These are phyloP conservation scores for Sturnira hondurensis DNA, from an alignment of 2,113 vertebrate genomes.

Conservation along the genomic window DNA sequence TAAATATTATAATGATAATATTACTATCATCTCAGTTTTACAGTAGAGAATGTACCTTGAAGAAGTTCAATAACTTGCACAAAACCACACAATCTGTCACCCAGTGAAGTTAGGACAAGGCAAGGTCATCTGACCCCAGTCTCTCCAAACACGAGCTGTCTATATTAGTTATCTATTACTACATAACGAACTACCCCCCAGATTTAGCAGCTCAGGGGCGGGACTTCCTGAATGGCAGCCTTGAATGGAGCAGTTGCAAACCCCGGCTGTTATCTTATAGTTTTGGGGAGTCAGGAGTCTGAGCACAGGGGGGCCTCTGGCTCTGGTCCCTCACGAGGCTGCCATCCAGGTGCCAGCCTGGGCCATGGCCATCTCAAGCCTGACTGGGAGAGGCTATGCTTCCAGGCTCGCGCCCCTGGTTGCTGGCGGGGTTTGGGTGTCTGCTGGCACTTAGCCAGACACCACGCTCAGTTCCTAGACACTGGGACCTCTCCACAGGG, in stretches of 20 bases:
- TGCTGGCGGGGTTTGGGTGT: background rate
- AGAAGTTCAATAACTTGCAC: background rate
- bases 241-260: background rate
- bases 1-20: no score
- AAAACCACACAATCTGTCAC: background rate
- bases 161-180: background rate
- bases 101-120: background rate
- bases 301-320: background rate
- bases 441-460: background rate
- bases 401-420: background rate
- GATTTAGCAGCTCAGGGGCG: background rate
- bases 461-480: background rate
- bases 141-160: background rate
- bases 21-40: background rate
- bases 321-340: background rate
- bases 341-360: no score
- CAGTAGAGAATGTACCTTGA: background rate
- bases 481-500: background rate
- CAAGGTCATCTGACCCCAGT: background rate
- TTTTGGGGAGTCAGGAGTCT: background rate
- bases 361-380: background rate
- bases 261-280: background rate
- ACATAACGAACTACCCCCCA: background rate
- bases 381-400: background rate
- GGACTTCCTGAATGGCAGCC: background rate